A percentile compares a stretch with the other conserved stretches of the same genome.
Conservation (phyloP, 2,113 vertebrate species). For the Brevimyrus niger region DNA sequence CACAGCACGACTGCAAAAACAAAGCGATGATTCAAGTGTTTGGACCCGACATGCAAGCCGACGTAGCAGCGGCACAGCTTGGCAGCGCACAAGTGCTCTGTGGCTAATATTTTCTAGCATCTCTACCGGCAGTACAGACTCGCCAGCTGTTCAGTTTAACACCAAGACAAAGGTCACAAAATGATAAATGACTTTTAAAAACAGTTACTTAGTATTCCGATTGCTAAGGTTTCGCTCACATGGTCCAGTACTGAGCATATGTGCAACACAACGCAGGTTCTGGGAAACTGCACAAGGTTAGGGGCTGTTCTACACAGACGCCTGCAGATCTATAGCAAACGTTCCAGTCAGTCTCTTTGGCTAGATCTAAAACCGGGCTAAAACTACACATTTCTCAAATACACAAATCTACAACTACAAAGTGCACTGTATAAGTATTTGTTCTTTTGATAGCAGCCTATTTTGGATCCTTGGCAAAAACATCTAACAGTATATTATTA, state of each 20-base stretch:
- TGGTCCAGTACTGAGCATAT: conserved; percentile 12
- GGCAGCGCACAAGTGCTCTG: conserved; percentile 43
- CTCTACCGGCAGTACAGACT: neutral
- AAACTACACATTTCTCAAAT: neutral
- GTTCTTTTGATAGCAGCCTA: neutral
- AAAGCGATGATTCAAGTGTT: neutral
- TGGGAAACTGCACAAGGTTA: neutral
- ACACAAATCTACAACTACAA: neutral
- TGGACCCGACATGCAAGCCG: neutral
- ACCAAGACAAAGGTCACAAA: conserved; percentile 11
- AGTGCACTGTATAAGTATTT: neutral
- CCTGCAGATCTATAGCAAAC: neutral
- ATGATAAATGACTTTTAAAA: neutral
- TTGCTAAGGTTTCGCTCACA: conserved; percentile 8
- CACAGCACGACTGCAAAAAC: neutral
- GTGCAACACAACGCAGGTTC: neutral
- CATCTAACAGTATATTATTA: neutral
- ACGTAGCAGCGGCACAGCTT: conserved; percentile 42
- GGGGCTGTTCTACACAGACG: neutral
- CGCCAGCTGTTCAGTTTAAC: neutral
- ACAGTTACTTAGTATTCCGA: neutral
- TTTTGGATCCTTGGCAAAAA: conserved; percentile 11
- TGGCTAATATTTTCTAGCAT: conserved; percentile 24
- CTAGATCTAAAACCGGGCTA: conserved; percentile 22
- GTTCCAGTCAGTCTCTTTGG: conserved; percentile 22